Evolutionary conservation across 2,888 invertebrate species (phyloP).

Genomic region (Caenorhabditis doughertyi): DNA sequence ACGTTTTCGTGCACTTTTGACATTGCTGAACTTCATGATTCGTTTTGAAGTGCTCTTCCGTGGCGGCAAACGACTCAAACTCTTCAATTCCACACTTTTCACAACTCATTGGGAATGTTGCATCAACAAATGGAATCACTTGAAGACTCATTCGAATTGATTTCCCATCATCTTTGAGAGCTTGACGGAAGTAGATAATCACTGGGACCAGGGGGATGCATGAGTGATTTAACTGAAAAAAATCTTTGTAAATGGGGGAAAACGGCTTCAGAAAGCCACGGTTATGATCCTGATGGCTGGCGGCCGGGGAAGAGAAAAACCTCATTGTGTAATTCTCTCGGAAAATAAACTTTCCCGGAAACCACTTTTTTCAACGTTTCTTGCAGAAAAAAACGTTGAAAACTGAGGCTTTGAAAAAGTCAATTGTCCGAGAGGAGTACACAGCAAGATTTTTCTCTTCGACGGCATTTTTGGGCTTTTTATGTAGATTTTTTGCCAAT

Average conservation of each 20-base stretch:
- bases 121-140: not conserved
- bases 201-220: constrained; percentile 27
- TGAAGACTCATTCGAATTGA: constrained; percentile 6
- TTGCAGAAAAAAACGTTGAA: too few relatives aligned
- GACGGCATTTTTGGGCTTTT: too few relatives aligned
- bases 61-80: constrained; percentile 1
- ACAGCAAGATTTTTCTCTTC: too few relatives aligned
- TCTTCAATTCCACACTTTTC: constrained; percentile 27
- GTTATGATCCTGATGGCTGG: too few relatives aligned
- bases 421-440: too few relatives aligned
- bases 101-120: constrained; percentile 27
- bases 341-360: too few relatives aligned
- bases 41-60: constrained; percentile 37
- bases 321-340: too few relatives aligned
- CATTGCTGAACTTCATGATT: constrained; percentile 8
- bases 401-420: too few relatives aligned
- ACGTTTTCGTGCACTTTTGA: constrained; percentile 11
- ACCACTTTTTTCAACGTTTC: too few relatives aligned
- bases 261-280: too few relatives aligned
- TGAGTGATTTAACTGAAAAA: constrained; percentile 31
- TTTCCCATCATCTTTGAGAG: not conserved
- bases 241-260: not conserved
- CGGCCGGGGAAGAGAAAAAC: too few relatives aligned
- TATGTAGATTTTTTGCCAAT: not conserved
- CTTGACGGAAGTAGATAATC: constrained; percentile 37